phyloP scores from a whole-genome alignment of 2,113 vertebrate species.

The Galemys pyrenaicus region DNA sequence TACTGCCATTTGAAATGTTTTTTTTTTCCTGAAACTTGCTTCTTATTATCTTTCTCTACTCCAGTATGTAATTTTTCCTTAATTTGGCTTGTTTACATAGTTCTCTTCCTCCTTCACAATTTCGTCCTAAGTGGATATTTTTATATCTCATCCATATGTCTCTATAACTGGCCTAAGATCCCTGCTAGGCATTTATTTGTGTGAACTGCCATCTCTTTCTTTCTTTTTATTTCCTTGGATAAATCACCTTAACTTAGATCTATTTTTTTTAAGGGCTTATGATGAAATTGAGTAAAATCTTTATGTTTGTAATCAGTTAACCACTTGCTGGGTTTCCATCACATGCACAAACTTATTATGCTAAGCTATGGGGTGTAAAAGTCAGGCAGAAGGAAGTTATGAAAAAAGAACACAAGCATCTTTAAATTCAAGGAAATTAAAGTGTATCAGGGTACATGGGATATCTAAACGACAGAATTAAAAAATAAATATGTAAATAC shows the following conservation, averaged over 20 bases:
- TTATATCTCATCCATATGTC: conserved; percentile 71
- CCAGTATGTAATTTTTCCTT: conserved; percentile 63
- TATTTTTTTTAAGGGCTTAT: conserved; percentile 32
- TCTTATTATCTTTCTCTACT: conserved; percentile 61
- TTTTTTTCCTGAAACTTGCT: conserved; percentile 59
- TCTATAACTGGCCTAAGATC: conserved; percentile 55
- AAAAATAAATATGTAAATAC: not conserved
- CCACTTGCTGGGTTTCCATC: not conserved
- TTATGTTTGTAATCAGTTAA: not conserved
- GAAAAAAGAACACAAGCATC: not conserved
- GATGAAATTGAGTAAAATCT: conserved; percentile 53
- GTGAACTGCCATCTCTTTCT: conserved; percentile 38
- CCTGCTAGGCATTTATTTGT: conserved; percentile 43
- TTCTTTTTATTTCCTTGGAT: conserved; percentile 49
- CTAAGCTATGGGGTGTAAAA: not conserved
- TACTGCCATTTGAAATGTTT: conserved; percentile 63
- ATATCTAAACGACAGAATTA: not conserved
- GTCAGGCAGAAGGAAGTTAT: not conserved
- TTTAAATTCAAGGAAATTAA: not conserved
- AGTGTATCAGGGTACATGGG: not conserved
- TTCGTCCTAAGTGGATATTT: conserved; percentile 60
- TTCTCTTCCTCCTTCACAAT: conserved; percentile 58
- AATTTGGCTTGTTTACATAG: conserved; percentile 73
- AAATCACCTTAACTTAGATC: conserved; percentile 45
- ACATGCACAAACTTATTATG: not conserved